These are phyloP conservation scores for Myopa tessellatipennis DNA, from an alignment of 2,888 invertebrate genomes.

Conservation along the genomic window DNA sequence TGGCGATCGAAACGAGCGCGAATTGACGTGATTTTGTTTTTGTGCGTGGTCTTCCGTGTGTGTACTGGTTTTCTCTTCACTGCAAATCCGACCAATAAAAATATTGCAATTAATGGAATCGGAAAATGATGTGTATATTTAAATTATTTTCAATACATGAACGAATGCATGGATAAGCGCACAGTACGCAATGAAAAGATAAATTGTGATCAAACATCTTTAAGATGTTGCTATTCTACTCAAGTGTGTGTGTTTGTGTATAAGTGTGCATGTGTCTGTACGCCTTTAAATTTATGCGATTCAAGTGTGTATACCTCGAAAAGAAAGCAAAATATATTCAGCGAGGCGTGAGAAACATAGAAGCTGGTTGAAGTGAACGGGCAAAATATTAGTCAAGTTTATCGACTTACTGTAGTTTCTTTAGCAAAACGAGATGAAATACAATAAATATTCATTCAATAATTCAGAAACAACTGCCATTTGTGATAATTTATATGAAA, in stretches of 20 bases:
- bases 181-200: no score
- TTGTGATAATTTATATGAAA: not conserved
- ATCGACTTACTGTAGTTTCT: no score
- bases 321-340: slow-evolving; percentile 20
- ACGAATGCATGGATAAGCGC: no score
- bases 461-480: not conserved
- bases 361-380: not conserved
- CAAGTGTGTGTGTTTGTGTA: not conserved
- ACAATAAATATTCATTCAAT: not conserved
- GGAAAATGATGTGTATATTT: not conserved
- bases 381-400: not conserved
- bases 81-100: not conserved
- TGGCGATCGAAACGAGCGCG: slow-evolving; percentile 37
- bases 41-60: not conserved
- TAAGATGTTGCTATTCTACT: slow-evolving; percentile 1
- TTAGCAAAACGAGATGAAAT: not conserved
- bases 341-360: not conserved
- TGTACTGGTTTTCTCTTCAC: not conserved
- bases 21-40: slow-evolving; percentile 38
- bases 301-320: slow-evolving; percentile 35
- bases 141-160: no score
- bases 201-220: not conserved
- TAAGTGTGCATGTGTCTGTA: slow-evolving; percentile 20
- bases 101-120: slow-evolving; percentile 6
- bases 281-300: slow-evolving; percentile 18